Evolutionary conservation across 1,140 invertebrate genomes (phyloP), one percentile per base, ranked within the genome.

Genomic region (Melitaea cinxia): DNA sequence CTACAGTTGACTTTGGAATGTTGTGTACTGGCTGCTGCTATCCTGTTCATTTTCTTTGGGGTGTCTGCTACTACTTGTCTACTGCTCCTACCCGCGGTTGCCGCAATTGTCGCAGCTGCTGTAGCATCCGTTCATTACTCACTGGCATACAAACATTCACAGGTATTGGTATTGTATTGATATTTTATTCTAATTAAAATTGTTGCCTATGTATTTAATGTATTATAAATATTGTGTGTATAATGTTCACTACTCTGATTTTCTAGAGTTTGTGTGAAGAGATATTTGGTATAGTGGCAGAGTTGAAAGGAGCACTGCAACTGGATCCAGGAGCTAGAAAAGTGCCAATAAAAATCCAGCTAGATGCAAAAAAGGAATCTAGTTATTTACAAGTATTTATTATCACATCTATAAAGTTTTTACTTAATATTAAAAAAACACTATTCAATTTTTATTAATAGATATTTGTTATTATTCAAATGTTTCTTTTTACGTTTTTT

Each of bases 11-110:
- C 76, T 5, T 54, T 86, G 71, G 80, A 84, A 65, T 65, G 59
- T 28, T 70, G 70, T 28, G 72, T 84, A 63, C 71, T 86, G 72
- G 47, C 69, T 47, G 75, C 75, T 5, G 83, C 83, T 0, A 79
- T 78, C 62, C 30, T 84, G 68, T 86, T 84, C 72, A 86, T 86
- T 67, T 84, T 86, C 72, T 73, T 61, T 59, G 78, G 80, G n/a
- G 70, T 67, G 26, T 64, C 77, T n/a, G 64, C 71, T 19, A 15
- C 53, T 10, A 69, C 54, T 7, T 75, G 73, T 47, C 47, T 61
- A 28, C 15, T 66, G 53, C 65, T 82, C 56, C 33, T 74, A 63
- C 80, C 75, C 0, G 65, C 45, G 1, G 68, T 71, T 9, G 78
- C 70, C 3, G 70, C 62, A 0, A 17, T 68, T 0, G 67, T 77